These are phyloP conservation scores for Andrena fulva DNA, from an alignment of 2,888 invertebrate species.

Conservation along the genomic window DNA sequence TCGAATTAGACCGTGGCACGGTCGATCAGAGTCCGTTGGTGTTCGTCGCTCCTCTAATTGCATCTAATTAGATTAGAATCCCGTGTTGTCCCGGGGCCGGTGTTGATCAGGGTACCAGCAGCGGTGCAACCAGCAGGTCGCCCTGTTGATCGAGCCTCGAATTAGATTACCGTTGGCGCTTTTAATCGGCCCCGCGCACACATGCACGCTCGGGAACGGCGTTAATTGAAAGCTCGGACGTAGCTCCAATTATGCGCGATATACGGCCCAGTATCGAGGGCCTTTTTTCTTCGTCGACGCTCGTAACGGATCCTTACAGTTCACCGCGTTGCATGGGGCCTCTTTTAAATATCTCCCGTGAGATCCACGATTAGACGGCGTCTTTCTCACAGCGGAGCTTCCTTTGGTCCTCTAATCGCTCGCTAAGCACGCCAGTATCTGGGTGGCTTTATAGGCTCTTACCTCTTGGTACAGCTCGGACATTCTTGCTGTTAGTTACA, in stretches of 20 bases:
- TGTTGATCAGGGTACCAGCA: conserved; percentile 59
- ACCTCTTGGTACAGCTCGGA: not conserved
- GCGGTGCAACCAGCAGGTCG: conserved; percentile 45
- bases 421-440: too few species aligned
- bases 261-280: too few species aligned
- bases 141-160: conserved; percentile 40
- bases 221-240: conserved; percentile 48
- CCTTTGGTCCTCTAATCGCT: not conserved
- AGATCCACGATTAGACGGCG: not conserved
- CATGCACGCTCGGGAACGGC: not conserved
- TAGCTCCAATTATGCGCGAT: conserved; percentile 31
- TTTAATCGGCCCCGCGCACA: conserved; percentile 47
- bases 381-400: not conserved
- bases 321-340: not conserved
- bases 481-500: too few species aligned
- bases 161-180: conserved; percentile 47
- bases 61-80: conserved; percentile 69
- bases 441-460: too few species aligned
- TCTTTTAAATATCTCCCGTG: conserved; percentile 6
- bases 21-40: conserved; percentile 39
- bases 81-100: conserved; percentile 44
- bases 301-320: conserved; percentile 24
- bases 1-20: conserved; percentile 50
- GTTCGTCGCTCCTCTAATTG: conserved; percentile 59
- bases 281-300: not conserved